Evolutionary conservation across 2,888 invertebrate genomes (phyloP).

Genomic region (Terebella lapidaria): DNA sequence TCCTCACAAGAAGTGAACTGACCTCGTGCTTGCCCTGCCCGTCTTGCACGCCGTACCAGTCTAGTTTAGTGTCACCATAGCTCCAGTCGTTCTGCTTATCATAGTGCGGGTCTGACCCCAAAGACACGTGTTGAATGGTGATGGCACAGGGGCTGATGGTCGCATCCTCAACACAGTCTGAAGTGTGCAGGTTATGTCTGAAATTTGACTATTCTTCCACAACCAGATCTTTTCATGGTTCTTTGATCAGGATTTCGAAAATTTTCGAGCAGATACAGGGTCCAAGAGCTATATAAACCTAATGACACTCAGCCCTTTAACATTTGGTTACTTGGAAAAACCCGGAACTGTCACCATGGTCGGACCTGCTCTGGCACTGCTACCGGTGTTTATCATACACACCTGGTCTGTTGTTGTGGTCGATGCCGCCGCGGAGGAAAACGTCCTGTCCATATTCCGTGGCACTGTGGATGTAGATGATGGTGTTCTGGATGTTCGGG

Average conservation of each 20-base stretch:
- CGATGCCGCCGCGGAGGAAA: conserved; percentile 54
- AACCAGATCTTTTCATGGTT: too few relatives aligned
- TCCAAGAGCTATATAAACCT: too few relatives aligned
- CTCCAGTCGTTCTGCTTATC: conserved; percentile 38
- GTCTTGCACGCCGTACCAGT: conserved; percentile 41
- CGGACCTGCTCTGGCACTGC: neutral
- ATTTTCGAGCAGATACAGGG: too few relatives aligned
- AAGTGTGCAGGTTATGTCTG: too few relatives aligned
- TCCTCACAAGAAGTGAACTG: too few relatives aligned
- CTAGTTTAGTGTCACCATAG: conserved; percentile 34
- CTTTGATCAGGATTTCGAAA: too few relatives aligned
- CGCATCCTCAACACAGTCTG: conserved; percentile 24
- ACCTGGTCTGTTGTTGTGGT: conserved; percentile 34
- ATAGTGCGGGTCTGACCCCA: conserved; percentile 30
- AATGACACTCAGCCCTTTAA: too few relatives aligned
- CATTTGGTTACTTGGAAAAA: too few relatives aligned
- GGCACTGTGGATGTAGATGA: conserved; percentile 44
- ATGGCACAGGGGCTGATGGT: conserved; percentile 31
- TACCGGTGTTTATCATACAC: neutral
- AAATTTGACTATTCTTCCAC: too few relatives aligned
- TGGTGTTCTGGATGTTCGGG: conserved; percentile 32
- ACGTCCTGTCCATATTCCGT: conserved; percentile 54
- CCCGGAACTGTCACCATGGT: too few relatives aligned
- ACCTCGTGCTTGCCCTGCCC: conserved; percentile 37
- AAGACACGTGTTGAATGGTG: conserved; percentile 29